Base-by-base conservation (phyloP, 2,797 vertebrate genomes). In the Xiphorhynchus erythropygius region DNA sequence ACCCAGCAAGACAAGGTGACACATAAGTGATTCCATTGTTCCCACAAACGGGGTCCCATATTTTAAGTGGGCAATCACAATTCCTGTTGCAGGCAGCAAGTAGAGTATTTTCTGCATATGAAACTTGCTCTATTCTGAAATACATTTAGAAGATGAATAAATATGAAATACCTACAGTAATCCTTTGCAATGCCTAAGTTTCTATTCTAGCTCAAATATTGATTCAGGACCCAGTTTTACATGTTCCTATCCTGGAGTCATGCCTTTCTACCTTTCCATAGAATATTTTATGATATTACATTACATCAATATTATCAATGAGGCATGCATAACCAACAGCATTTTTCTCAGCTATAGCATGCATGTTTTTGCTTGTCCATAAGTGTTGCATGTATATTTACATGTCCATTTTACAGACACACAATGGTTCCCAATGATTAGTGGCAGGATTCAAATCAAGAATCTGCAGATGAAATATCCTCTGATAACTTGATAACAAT, bases 11-110 rank as follows among this genome's bases (percentile, higher is more conserved):
- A 95, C 99, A 99, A 0, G 99, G 98, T 11, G 99, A 99, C 94
- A 98, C 91, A 2, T 99, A 99, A 1, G 99, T 98, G 80, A 99
- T 97, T 37, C 98, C 98, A 13, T 98, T 98, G 85, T 97, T 98
- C 4, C 99, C 99, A 74, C 99, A 99, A 82, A 99, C 98, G 0
- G 99, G 99, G 56, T 99, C 99, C 99, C 99, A 99, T 39, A 97
- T 97, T 84, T 98, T 98, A 25, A 95, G 44, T 0, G 80, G 67
- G 55, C 97, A 97, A 30, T 97, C 98, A 84, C 99, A 99, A 68
- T 96, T 87, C 24, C 59, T 89, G 95, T 99, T 99, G 92, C 99
- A 99, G 53, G 96, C 97, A 42, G 98, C 97, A 49, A 98, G 93
- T 2, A 99, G 93, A 53, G 87, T 91, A 32, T 91, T 97, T 59